Percentiles rank a stretch among this genome's conserved stretches.
phyloP scores from a whole-genome alignment of 2,888 invertebrate species.

The Parnassius apollo region DNA sequence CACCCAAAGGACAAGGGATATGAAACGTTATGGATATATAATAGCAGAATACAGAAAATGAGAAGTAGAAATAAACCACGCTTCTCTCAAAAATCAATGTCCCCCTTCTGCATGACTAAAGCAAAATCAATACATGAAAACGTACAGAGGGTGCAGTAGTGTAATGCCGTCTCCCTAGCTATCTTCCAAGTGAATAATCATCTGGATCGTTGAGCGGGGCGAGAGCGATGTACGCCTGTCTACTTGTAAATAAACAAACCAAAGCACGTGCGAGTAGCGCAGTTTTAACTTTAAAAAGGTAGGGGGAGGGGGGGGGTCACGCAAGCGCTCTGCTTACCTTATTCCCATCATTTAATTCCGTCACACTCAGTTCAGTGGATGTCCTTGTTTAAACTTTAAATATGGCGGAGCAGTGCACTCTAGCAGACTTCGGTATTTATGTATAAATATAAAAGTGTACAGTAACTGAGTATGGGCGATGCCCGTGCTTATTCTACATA shows the following conservation, averaged over 20 bases:
- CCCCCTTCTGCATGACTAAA: conserved; percentile 7
- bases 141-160: conserved; percentile 4
- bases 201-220: not conserved
- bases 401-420: no score
- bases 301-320: conserved; percentile 4
- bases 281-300: conserved; percentile 1
- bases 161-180: conserved; percentile 32
- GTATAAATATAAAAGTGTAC: no score
- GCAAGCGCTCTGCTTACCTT: conserved; percentile 10
- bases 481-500: no score
- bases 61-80: not conserved
- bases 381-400: not conserved
- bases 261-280: conserved; percentile 1
- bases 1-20: no score
- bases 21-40: not conserved
- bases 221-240: conserved; percentile 6
- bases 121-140: conserved; percentile 19
- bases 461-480: no score
- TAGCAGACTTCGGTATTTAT: no score
- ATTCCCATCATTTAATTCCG: not conserved
- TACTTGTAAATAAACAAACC: conserved; percentile 27
- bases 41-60: not conserved
- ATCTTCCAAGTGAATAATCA: conserved; percentile 1
- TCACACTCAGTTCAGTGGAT: not conserved
- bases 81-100: not conserved